phyloP scores from a whole-genome alignment of 2,888 invertebrate genomes.

The Barypeithes pellucidus region DNA sequence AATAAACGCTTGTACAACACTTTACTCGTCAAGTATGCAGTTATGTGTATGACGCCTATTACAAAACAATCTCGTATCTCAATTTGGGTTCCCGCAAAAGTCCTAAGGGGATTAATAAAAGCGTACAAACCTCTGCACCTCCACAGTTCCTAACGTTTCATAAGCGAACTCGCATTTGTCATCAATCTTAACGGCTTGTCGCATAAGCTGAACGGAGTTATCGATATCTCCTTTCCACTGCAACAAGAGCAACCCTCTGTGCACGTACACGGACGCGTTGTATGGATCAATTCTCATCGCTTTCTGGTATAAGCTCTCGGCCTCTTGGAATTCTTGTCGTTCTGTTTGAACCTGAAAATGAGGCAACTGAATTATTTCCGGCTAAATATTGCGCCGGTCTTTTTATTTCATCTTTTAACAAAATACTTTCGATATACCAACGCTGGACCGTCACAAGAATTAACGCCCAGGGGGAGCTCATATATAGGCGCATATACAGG shows the following conservation, averaged over 20 bases:
- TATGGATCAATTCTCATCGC: conserved; percentile 87
- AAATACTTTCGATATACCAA: no score
- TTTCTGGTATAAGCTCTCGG: conserved; percentile 86
- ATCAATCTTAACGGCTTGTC: conserved; percentile 89
- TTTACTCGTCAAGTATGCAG: no score
- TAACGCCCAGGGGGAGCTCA: no score
- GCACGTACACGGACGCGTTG: conserved; percentile 90
- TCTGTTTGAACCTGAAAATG: conserved; percentile 86
- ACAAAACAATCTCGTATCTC: no score
- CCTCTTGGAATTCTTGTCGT: conserved; percentile 86
- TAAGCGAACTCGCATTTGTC: conserved; percentile 95
- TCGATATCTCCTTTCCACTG: conserved; percentile 90
- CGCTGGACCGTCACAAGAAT: no score
- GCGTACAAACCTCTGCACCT: conserved; percentile 87
- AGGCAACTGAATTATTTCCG: neutral
- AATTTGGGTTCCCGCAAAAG: no score
- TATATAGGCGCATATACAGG: no score
- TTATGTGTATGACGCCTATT: no score
- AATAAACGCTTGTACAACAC: no score
- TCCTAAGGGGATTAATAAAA: no score
- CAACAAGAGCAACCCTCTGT: conserved; percentile 86
- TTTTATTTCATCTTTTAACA: no score
- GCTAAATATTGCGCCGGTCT: no score
- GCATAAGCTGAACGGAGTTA: conserved; percentile 84
- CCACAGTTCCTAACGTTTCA: conserved; percentile 95